These are phyloP conservation scores for Steatocranus sp. DNA, from an alignment of 2,797 vertebrate genomes.

Conservation along the genomic window DNA sequence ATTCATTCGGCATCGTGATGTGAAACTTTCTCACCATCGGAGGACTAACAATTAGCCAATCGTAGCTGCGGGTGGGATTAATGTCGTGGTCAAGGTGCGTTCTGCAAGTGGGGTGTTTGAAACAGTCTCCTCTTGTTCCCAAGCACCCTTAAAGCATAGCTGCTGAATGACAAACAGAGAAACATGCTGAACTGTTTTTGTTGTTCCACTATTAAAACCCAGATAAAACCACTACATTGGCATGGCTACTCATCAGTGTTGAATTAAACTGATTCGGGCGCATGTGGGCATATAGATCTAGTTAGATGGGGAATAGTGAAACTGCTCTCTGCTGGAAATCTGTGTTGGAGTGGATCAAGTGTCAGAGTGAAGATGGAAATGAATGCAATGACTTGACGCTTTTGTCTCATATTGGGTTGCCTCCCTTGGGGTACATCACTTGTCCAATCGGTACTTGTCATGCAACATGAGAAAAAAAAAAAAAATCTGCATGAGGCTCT, in stretches of 20 bases:
- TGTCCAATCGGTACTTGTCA: neutral
- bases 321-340: neutral
- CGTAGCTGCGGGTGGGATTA: neutral
- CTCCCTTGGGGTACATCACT: neutral
- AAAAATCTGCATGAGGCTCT: neutral
- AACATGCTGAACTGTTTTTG: neutral
- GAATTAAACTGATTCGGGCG: neutral
- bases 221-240: neutral
- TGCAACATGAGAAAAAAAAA: neutral
- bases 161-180: neutral
- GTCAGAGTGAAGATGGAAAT: neutral
- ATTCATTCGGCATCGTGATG: neutral
- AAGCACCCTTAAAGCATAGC: neutral
- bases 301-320: neutral
- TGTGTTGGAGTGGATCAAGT: neutral
- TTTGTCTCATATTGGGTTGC: neutral
- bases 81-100: neutral
- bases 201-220: neutral
- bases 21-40: neutral
- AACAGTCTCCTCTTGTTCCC: neutral
- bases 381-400: neutral
- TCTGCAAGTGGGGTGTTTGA: neutral
- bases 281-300: neutral
- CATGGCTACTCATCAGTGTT: neutral
- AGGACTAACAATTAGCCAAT: neutral